phyloP scores from a whole-genome alignment of 92 coral and sea anemone genomes.

The Actinostola sp. region DNA sequence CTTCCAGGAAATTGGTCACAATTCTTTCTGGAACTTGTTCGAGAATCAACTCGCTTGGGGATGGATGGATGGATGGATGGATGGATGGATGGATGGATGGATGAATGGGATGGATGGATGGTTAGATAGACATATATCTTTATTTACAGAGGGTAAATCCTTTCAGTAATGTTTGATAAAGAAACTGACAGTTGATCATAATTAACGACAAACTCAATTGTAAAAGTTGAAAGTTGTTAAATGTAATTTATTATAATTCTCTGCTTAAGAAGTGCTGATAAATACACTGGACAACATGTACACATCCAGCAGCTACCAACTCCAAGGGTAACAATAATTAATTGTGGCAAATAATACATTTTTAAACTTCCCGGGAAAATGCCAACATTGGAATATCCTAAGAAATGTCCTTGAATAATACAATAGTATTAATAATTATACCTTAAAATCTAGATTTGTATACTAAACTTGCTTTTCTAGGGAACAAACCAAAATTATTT shows the following conservation, averaged over 20 bases:
- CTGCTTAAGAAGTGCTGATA: conserved; percentile 96
- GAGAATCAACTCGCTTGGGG: no score
- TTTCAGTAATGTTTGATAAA: no score
- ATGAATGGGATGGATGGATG: no score
- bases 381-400: conserved; percentile 92
- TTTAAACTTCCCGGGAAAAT: conserved; percentile 61
- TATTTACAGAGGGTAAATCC: no score
- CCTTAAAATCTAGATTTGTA: conserved; percentile 95
- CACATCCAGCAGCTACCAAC: conserved; percentile 93
- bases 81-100: no score
- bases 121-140: no score
- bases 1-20: no score
- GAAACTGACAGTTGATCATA: background rate
- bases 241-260: conserved; percentile 56
- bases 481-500: background rate
- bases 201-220: no score
- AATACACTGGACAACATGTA: conserved; percentile 83
- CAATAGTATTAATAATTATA: conserved; percentile 74
- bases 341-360: conserved; percentile 76
- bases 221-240: background rate
- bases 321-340: conserved; percentile 79
- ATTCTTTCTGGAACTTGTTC: no score
- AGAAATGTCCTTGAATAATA: conserved; percentile 96
- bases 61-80: no score
- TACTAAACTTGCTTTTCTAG: conserved; percentile 53